Base-by-base conservation (phyloP, 2,888 invertebrate genomes). In the Drosophila fungiperda region DNA sequence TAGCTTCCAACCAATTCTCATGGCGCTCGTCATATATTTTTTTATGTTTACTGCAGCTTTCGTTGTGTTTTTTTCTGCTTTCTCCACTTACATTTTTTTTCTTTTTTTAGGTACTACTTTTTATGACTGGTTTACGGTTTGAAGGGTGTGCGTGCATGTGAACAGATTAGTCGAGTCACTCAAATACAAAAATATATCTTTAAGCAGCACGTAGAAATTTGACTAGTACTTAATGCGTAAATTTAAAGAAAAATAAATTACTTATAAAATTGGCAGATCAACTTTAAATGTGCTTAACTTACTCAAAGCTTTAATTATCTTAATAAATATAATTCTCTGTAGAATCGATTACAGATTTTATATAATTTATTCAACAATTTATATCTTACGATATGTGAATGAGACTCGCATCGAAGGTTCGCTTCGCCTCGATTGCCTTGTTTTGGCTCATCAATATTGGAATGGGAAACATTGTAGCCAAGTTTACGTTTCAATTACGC, bases 401-500 rank as follows among this genome's bases (percentile, higher is more conserved):
- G 8, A 26, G 15, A 7, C 20, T 45, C 8, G 38, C 8, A 23
- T 36, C 45, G 35, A 7, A 45, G 45, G 15, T 29, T 50, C 17
- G 36, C 36, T 26, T 36, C 17, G 36, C 36, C 20, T 36, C 45
- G 17, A 33, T n/a, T 32, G 40, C 15, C 53, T 45, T 17, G 7
- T 38, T 29, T 45, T 29, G 48, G 20, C 55, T 45, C 62, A 70
- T 70, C 72, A 71, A 71, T 71, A 54, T 72, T 42, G 40, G 71
- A 78, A 38, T 60, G 53, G 57, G 50, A 60, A 65, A 65, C 73
- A 72, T 72, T 73, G 71, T 60, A 68, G 71, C 68, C 69, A 90
- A 87, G 81, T 90, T 88, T 77, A 90, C 90, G 90, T 89, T 90
- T 89, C 89, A 89, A 89, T 89, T 89, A 89, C 90, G 84, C 91